These are phyloP conservation scores for Notodonta ziczac DNA, from an alignment of 2,888 invertebrate species.

Conservation along the genomic window DNA sequence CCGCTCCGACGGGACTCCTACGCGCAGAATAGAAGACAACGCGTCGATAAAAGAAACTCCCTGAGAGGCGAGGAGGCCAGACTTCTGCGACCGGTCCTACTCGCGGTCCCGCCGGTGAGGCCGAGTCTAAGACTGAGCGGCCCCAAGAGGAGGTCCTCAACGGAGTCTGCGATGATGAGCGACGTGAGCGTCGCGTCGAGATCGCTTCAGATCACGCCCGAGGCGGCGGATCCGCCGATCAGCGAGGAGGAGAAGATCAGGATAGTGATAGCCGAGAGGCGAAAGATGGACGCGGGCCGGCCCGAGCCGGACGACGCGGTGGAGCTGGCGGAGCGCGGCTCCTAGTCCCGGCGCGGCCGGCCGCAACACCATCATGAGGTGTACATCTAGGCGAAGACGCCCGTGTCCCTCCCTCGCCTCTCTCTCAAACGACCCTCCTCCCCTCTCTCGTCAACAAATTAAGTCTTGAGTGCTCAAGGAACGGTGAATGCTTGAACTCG, in stretches of 20 bases:
- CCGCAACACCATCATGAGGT: constrained; percentile 81
- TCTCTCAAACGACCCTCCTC: constrained; percentile 36
- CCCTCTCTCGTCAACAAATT: constrained; percentile 43
- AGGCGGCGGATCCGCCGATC: constrained; percentile 55
- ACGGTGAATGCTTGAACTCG: constrained; percentile 71
- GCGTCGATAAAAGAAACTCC: constrained; percentile 74
- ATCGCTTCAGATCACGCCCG: constrained; percentile 41
- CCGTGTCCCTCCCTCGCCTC: constrained; percentile 34
- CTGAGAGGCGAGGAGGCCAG: constrained; percentile 76
- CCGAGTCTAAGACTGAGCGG: constrained; percentile 58
- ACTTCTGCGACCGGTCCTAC: constrained; percentile 70
- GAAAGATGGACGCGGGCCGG: constrained; percentile 81
- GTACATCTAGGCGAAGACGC: constrained; percentile 68
- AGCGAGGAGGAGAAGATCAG: constrained; percentile 83
- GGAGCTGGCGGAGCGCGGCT: constrained; percentile 74
- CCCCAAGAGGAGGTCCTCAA: constrained; percentile 61
- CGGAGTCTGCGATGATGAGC: constrained; percentile 61
- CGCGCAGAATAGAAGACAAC: constrained; percentile 78
- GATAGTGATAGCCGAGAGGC: constrained; percentile 85
- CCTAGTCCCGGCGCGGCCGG: constrained; percentile 83
- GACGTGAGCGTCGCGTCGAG: constrained; percentile 55
- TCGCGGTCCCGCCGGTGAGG: constrained; percentile 69
- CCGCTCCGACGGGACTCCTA: constrained; percentile 77
- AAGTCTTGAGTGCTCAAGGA: constrained; percentile 57
- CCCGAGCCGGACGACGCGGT: constrained; percentile 68